phyloP scores from a whole-genome alignment of 2,888 invertebrate genomes.

The Neoascia interrupta region DNA sequence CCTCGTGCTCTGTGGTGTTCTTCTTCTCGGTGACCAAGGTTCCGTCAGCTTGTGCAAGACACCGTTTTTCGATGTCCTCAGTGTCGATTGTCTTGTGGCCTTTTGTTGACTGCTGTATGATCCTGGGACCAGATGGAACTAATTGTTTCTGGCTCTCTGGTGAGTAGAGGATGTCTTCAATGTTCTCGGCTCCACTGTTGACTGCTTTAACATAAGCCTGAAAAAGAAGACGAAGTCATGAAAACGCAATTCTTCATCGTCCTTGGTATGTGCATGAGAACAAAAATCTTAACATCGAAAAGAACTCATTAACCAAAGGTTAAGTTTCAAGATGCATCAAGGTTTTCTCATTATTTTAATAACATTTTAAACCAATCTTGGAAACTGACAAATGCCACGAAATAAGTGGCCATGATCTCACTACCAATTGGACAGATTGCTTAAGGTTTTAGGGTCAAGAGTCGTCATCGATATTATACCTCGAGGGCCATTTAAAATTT shows the following conservation, averaged over 20 bases:
- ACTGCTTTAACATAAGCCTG: conserved; percentile 89
- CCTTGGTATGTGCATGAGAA: no score
- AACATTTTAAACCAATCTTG: no score
- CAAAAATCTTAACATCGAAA: no score
- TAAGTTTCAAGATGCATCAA: no score
- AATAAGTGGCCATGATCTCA: neutral
- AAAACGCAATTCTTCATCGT: no score
- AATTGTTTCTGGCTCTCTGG: conserved; percentile 83
- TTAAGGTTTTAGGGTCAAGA: conserved; percentile 13
- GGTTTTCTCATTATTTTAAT: no score
- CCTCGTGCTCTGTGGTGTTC: conserved; percentile 91
- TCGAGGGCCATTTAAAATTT: conserved; percentile 10
- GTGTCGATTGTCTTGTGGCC: conserved; percentile 91
- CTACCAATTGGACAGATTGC: conserved; percentile 5
- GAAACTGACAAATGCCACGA: neutral
- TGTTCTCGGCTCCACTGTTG: conserved; percentile 83
- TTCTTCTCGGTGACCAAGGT: conserved; percentile 92
- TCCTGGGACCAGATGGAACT: conserved; percentile 85
- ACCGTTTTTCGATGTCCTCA: conserved; percentile 89
- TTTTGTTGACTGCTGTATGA: conserved; percentile 88
- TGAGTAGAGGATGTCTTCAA: conserved; percentile 85
- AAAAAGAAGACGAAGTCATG: neutral
- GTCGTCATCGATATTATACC: neutral
- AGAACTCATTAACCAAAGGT: no score
- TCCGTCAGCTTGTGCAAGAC: conserved; percentile 89